These are phyloP conservation scores for Periplaneta americana DNA, from an alignment of 1,140 invertebrate species.

Conservation along the genomic window DNA sequence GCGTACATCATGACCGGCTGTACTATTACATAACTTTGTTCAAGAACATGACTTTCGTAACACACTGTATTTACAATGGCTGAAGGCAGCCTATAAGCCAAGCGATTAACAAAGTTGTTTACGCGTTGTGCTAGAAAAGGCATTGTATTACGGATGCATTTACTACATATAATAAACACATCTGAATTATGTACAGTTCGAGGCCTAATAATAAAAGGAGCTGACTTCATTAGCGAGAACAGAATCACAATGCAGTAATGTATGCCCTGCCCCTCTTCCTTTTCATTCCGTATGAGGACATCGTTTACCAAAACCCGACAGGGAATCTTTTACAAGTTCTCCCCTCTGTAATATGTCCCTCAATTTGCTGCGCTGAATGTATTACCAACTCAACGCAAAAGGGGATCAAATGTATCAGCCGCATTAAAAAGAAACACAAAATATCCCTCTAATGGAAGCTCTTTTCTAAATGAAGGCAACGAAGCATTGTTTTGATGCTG, in stretches of 20 bases:
- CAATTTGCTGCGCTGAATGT: not conserved
- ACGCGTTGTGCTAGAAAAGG: not conserved
- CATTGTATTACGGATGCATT: not conserved
- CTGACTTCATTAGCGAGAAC: not conserved
- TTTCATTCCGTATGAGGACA: not conserved
- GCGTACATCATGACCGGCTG: too few species aligned
- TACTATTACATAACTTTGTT: too few species aligned
- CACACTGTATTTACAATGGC: not conserved
- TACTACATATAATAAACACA: not conserved
- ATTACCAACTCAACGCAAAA: not conserved
- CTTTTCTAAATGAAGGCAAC: too few species aligned
- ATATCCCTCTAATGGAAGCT: too few species aligned
- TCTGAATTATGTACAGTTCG: not conserved
- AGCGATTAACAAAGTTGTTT: not conserved
- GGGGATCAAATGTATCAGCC: not conserved
- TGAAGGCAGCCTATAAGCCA: not conserved
- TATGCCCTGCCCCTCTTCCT: not conserved
- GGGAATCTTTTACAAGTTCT: not conserved
- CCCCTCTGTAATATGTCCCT: not conserved
- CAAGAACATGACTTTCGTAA: too few species aligned
- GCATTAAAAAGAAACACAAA: too few species aligned
- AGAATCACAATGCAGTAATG: not conserved
- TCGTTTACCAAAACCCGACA: not conserved
- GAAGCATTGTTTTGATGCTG: too few species aligned
- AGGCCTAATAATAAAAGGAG: not conserved